A percentile compares a stretch with the other conserved stretches of the same genome.
phyloP scores from a whole-genome alignment of 2,113 vertebrate species.

The Paramormyrops kingsleyae region DNA sequence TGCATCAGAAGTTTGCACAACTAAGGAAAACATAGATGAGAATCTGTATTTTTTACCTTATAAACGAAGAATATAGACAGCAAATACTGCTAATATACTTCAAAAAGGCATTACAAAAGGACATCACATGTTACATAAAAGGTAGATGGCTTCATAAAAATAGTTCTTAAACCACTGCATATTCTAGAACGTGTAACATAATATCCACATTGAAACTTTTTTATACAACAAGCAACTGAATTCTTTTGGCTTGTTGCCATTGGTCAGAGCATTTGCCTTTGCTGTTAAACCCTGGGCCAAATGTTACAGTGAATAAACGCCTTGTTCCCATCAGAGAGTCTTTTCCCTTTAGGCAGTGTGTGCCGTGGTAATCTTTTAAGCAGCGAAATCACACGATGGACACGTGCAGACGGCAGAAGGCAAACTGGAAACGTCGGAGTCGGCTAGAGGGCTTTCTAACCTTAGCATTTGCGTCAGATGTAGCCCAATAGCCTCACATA shows the following conservation, averaged over 20 bases:
- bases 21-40: not conserved
- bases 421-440: not conserved
- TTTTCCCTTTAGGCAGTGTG: not conserved
- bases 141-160: not conserved
- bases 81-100: not conserved
- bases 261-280: conserved; percentile 8
- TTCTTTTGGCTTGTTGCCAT: not conserved
- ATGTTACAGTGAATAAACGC: conserved; percentile 12
- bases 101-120: not conserved
- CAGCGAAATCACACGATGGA: not conserved
- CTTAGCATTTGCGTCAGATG: not conserved
- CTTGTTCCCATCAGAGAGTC: conserved; percentile 4
- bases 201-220: not conserved
- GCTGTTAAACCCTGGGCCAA: conserved; percentile 3
- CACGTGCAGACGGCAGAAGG: not conserved
- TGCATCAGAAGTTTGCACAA: not conserved
- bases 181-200: conserved; percentile 3
- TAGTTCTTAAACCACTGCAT: not conserved
- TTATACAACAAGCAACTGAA: not conserved
- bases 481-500: not conserved
- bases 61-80: not conserved
- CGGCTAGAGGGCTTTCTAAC: not conserved
- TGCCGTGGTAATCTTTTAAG: not conserved
- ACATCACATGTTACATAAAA: not conserved
- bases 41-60: not conserved